Evolutionary conservation across 2,888 invertebrate species (phyloP), one percentile per base, ranked within the genome.

Genomic region (Melanostoma mellinum): DNA sequence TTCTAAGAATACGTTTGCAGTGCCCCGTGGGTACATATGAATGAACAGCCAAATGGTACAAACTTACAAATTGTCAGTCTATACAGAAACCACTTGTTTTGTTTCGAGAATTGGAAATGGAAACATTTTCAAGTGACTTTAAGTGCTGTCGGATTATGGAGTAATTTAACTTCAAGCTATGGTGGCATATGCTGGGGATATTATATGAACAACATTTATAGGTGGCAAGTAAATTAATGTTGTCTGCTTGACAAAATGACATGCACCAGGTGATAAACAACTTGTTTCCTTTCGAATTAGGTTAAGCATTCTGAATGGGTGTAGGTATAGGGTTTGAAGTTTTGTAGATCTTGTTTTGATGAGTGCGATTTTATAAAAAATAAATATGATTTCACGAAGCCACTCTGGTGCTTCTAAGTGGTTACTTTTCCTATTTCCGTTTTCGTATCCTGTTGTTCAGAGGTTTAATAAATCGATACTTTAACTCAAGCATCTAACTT

Each of bases 121-220:
- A 53, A 56, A 77, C 73, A 73, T 68, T 65, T 52, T 72, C 58
- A 82, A 82, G 63, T 69, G 58, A 55, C 33, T 55, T 72, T 55
- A 60, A 63, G 50, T 74, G 81, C 36, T 68, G 53, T 67, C 48
- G 67, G 82, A 78, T 78, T 73, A 78, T 69, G 63, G 35, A 69
- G 82, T 82, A 82, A 82, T 82, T 82, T 78, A 78, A 82, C 72
- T 81, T 81, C 32, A 68, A 78, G 61, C 68, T 58, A 32, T 46
- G 58, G 63, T 74, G 61, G 73, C 78, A 77, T 55, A 50, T n/a
- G 50, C n/a, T 50, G 8, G 30, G 38, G 8, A 20, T 20, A 20
- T 20, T 46, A 20, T 60, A 53, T 65, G 42, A 61, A 68, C 56
- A 20, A 52, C 56, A 56, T 82, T 77, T 68, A 63, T 20, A 63